A percentile compares a stretch with the other conserved stretches of the same genome.
These are phyloP conservation scores for Cheilosia urbana DNA, from an alignment of 2,888 invertebrate species.

Conservation along the genomic window DNA sequence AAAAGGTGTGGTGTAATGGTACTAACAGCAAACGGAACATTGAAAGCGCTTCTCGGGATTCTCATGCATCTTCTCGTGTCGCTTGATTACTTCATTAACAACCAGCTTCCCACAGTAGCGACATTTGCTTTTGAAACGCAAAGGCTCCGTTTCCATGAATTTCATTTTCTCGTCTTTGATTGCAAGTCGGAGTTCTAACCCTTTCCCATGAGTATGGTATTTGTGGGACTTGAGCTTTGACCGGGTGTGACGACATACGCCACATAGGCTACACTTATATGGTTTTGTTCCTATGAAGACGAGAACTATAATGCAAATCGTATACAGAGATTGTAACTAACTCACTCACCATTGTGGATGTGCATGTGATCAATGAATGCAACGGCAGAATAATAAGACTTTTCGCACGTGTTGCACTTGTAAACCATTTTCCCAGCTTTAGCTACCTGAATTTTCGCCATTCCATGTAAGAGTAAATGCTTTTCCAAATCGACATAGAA, in stretches of 20 bases:
- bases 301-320: not conserved
- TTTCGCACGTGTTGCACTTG: constrained; percentile 23
- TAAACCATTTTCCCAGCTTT: constrained; percentile 10
- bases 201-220: constrained; percentile 29
- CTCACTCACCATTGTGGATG: constrained; percentile 29
- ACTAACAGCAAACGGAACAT: constrained; percentile 22
- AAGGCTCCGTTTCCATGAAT: constrained; percentile 36
- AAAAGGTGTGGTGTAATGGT: not conserved
- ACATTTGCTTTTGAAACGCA: constrained; percentile 37
- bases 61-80: constrained; percentile 39
- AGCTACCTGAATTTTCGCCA: constrained; percentile 22
- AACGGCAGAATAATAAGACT: constrained; percentile 12
- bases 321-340: not conserved
- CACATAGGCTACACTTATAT: constrained; percentile 32
- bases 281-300: constrained; percentile 27
- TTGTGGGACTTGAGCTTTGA: constrained; percentile 33
- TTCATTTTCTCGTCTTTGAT: constrained; percentile 15
- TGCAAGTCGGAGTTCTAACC: constrained; percentile 10
- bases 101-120: constrained; percentile 29
- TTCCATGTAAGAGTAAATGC: constrained; percentile 34
- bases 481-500: constrained; percentile 29
- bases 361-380: constrained; percentile 38
- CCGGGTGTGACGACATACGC: constrained; percentile 17
- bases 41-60: constrained; percentile 15
- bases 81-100: constrained; percentile 36